These are phyloP conservation scores for Lepidostoma basale DNA, from an alignment of 1,140 invertebrate species.

Conservation along the genomic window DNA sequence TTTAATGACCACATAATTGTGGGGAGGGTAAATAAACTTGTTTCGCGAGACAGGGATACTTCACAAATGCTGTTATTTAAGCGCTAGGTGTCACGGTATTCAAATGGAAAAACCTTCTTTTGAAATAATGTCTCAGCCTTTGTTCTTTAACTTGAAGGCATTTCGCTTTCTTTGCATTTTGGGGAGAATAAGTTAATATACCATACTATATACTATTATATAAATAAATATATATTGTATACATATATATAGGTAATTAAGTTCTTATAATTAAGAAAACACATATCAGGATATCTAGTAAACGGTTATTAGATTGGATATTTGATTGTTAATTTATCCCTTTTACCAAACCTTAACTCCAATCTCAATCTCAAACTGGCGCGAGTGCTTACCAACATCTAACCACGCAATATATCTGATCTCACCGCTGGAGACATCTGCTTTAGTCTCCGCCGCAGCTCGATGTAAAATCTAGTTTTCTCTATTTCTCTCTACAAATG, in stretches of 20 bases:
- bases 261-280: too few species aligned
- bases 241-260: too few species aligned
- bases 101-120: neutral
- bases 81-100: neutral
- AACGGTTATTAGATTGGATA: neutral
- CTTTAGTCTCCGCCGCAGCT: neutral
- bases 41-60: neutral
- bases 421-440: neutral
- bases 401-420: constrained; percentile 10
- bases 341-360: neutral
- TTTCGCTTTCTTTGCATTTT: too few species aligned
- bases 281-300: too few species aligned
- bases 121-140: too few species aligned
- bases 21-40: constrained; percentile 10
- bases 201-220: too few species aligned
- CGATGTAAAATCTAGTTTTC: too few species aligned
- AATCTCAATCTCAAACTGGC: neutral
- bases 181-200: too few species aligned
- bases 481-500: too few species aligned
- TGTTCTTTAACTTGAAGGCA: too few species aligned
- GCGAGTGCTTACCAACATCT: neutral
- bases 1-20: constrained; percentile 18
- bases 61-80: constrained; percentile 16
- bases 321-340: constrained; percentile 8
- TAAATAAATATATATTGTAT: too few species aligned